Evolutionary conservation across 2,797 vertebrate species (phyloP).

Genomic region (Rallus crepitans): DNA sequence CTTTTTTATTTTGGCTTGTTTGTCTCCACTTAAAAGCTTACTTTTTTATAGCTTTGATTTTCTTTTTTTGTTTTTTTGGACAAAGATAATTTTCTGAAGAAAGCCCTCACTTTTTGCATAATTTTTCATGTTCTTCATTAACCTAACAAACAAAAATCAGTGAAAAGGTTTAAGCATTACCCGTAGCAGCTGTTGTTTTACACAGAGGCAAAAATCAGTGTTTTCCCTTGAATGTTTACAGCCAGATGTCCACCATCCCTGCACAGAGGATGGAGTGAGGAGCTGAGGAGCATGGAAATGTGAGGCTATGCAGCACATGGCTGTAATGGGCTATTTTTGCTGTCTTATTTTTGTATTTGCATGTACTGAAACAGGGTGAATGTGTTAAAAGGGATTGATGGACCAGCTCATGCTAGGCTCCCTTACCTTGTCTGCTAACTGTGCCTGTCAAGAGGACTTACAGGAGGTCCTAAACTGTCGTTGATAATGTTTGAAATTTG

Average conservation of each 20-base stretch:
- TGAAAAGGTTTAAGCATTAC: not conserved
- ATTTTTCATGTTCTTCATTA: not conserved
- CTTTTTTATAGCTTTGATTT: not conserved
- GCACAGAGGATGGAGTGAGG: fast-evolving
- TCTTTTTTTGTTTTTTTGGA: not conserved
- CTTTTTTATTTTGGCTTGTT: not conserved
- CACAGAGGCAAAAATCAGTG: not conserved
- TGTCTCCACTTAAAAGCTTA: not conserved
- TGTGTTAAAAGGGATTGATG: not conserved
- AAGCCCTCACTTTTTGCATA: fast-evolving
- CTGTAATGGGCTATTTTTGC: not conserved
- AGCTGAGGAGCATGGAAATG: not conserved
- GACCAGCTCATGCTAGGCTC: not conserved
- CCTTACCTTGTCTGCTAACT: too few relatives aligned
- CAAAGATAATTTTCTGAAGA: not conserved
- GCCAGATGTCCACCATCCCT: not conserved
- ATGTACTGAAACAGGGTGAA: not conserved
- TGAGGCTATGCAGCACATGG: not conserved
- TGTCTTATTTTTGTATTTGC: not conserved
- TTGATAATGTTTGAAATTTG: not conserved
- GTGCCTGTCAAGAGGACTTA: not conserved
- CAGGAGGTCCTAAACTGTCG: not conserved
- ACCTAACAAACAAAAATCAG: fast-evolving
- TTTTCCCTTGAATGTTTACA: not conserved
- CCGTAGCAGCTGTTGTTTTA: not conserved